phyloP scores from a whole-genome alignment of 2,797 vertebrate genomes.

The Muscicapa comitata region DNA sequence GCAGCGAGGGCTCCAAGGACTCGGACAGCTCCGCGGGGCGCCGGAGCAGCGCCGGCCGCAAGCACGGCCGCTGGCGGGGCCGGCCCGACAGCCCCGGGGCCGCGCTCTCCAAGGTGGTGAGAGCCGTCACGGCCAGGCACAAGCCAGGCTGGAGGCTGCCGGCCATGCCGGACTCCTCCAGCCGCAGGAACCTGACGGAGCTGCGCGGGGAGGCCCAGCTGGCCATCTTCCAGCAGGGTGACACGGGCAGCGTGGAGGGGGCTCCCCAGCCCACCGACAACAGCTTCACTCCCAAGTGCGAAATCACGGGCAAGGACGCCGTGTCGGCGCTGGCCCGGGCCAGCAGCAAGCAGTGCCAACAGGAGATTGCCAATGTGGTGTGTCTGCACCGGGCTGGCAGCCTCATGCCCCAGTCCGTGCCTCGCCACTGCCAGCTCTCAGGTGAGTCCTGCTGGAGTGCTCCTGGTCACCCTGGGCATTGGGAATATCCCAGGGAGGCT shows the following conservation, averaged over 20 bases:
- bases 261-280: slow-evolving; percentile 85
- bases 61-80: slow-evolving; percentile 78
- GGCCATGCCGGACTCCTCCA: slow-evolving; percentile 76
- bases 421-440: slow-evolving; percentile 88
- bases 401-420: slow-evolving; percentile 89
- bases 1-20: slow-evolving; percentile 84
- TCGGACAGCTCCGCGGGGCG: slow-evolving; percentile 79
- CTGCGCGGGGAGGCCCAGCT: slow-evolving; percentile 64
- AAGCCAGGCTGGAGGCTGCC: slow-evolving; percentile 68
- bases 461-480: rapidly evolving
- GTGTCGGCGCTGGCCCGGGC: slow-evolving; percentile 91
- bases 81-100: slow-evolving; percentile 74
- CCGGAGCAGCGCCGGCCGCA: slow-evolving; percentile 75
- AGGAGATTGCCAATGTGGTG: slow-evolving; percentile 93
- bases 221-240: slow-evolving; percentile 80
- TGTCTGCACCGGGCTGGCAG: slow-evolving; percentile 90
- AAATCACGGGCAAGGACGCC: slow-evolving; percentile 91
- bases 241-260: slow-evolving; percentile 93
- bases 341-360: slow-evolving; percentile 87
- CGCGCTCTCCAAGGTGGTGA: slow-evolving; percentile 73
- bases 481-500: background rate
- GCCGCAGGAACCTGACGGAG: slow-evolving; percentile 84
- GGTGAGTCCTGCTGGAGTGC: slow-evolving; percentile 75
- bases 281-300: slow-evolving; percentile 90
- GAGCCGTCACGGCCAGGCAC: slow-evolving; percentile 73